Conservation (phyloP, 2,888 invertebrate genomes). For the Omphaloscelis lunosa region DNA sequence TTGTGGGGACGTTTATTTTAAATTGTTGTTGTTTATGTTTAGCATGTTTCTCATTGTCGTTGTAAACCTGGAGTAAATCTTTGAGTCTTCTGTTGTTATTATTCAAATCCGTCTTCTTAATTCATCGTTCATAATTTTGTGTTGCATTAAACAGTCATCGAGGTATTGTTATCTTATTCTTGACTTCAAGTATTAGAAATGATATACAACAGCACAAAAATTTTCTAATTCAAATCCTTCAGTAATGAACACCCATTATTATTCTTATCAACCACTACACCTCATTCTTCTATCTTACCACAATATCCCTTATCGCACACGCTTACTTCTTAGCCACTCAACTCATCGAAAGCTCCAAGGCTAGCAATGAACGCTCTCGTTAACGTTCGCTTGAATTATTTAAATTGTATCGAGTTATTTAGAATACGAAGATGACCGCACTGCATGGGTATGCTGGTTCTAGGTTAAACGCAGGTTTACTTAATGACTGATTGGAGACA, state of each 20-base stretch:
- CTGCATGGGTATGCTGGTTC: conserved; percentile 39
- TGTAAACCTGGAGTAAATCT: conserved; percentile 25
- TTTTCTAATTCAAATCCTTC: not conserved
- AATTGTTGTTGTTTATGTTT: conserved; percentile 43
- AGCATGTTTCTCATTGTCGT: conserved; percentile 35
- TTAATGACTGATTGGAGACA: conserved; percentile 47
- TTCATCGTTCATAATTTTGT: not conserved
- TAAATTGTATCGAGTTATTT: conserved; percentile 61
- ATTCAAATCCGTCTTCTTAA: conserved; percentile 1
- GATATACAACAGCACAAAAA: not conserved
- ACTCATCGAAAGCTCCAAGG: conserved; percentile 82
- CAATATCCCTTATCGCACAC: not conserved
- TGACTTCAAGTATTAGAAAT: not conserved
- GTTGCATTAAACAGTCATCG: not conserved
- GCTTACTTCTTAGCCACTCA: conserved; percentile 35
- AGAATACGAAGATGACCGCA: conserved; percentile 63
- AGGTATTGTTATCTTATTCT: not conserved
- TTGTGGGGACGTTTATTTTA: conserved; percentile 52
- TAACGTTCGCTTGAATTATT: conserved; percentile 61
- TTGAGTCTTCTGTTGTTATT: conserved; percentile 12
- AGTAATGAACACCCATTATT: too few species aligned
- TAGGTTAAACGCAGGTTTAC: conserved; percentile 37
- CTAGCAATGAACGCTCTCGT: conserved; percentile 64
- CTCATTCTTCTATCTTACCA: not conserved
- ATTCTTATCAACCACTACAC: not conserved